Base-by-base conservation (phyloP, 1,140 invertebrate genomes). In the Nebria ingens region DNA sequence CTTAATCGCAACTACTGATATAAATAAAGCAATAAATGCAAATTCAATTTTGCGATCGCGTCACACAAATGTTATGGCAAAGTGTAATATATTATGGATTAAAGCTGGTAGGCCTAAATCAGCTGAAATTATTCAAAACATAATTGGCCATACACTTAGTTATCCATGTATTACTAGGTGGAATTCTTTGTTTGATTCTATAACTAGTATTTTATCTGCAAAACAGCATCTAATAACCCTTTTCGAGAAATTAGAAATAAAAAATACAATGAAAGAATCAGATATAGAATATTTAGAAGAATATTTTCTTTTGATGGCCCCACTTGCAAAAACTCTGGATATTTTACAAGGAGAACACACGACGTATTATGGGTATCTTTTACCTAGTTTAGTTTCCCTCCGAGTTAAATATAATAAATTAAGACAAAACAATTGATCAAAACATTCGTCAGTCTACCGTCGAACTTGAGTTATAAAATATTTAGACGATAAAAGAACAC, bases 61-160 rank as follows among this genome's bases (percentile, higher is more conserved):
- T 9, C 25, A 34, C n/a, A 34, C 6, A 9, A 9, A 9, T 9
- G 25, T n/a, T 9, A 6, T 34, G 6, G 25, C n/a, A 9, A 59
- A 57, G 50, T 58, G 60, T 40, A 53, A 19, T 1, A 29, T 45
- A 1, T 38, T 62, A 13, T 62, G 60, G 60, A 59, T 42, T 19
- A 29, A 25, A 19, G 20, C 51, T 20, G 42, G 34, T 25, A 57
- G 53, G 13, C 56, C 58, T 21, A 58, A 62, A 56, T 23, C 19
- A 13, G 52, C 52, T 19, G 55, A 61, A 54, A 51, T 25, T 54
- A 34, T 58, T 2, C 42, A 29, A 52, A 45, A 51, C 25, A 13
- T 49, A 13, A 49, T 62, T 45, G 49, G 52, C 19, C 20, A 51
- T 29, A 25, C 56, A 2, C 20, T 62, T 2, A 22, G 38, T 21